A percentile compares a stretch with the other conserved stretches of the same genome.
Conservation (phyloP, 2,888 invertebrate species). For the Nemurella pictetii region DNA sequence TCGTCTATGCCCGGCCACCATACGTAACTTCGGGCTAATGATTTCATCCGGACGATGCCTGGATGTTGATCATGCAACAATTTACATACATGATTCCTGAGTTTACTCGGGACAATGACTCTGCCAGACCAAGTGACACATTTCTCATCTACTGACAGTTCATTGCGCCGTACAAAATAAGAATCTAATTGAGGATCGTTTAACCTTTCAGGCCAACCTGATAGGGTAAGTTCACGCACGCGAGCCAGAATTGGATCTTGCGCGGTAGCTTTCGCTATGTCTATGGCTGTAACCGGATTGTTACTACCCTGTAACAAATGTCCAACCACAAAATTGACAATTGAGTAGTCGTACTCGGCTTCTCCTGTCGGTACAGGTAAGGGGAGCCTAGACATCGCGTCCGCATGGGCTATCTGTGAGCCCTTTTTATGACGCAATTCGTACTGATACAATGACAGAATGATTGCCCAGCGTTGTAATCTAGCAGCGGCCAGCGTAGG, state of each 20-base stretch:
- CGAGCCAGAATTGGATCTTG: background rate
- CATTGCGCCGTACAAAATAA: background rate
- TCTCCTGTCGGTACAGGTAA: background rate
- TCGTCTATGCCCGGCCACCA: slow-evolving; percentile 1
- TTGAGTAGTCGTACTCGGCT: background rate
- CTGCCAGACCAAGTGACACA: background rate
- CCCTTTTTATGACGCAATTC: background rate
- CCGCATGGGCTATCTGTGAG: background rate
- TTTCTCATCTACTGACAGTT: slow-evolving; percentile 4
- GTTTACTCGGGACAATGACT: background rate
- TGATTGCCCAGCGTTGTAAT: slow-evolving; percentile 35
- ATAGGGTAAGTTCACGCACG: background rate
- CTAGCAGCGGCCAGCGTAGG: slow-evolving; percentile 37
- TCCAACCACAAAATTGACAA: background rate
- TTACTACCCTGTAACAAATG: background rate
- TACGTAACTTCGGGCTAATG: slow-evolving; percentile 1
- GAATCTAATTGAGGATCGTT: background rate
- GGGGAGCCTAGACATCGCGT: background rate
- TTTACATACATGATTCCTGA: background rate
- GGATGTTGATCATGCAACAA: slow-evolving; percentile 23
- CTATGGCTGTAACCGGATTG: background rate
- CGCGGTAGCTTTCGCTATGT: background rate
- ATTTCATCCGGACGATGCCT: slow-evolving; percentile 18
- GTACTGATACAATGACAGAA: background rate
- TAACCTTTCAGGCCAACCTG: background rate